These are phyloP conservation scores for Drusus annulatus DNA, from an alignment of 1,140 invertebrate genomes.

Conservation along the genomic window DNA sequence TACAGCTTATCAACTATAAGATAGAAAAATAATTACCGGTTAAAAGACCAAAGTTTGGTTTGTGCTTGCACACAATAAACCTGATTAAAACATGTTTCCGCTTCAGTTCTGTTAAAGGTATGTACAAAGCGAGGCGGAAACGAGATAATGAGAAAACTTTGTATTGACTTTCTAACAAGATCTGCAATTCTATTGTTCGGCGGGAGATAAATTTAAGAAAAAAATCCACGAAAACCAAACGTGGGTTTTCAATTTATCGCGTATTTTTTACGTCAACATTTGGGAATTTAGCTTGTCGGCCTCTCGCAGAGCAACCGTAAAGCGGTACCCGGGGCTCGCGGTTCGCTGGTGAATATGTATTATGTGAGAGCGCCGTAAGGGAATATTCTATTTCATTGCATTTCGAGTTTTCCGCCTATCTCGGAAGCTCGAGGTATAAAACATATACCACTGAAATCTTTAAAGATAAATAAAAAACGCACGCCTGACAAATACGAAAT, in stretches of 20 bases:
- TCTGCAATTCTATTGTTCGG: conserved; percentile 14
- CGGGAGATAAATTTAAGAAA: neutral
- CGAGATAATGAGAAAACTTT: conserved; percentile 13
- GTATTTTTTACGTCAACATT: conserved; percentile 25
- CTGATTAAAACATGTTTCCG: conserved; percentile 2
- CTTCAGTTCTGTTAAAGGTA: no score
- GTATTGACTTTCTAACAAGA: neutral
- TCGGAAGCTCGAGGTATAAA: neutral
- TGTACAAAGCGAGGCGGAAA: neutral
- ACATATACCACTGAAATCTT: neutral
- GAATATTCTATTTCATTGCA: conserved; percentile 17
- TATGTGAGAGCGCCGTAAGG: neutral
- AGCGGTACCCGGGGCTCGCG: no score
- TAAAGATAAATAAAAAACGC: conserved; percentile 8
- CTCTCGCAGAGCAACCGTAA: neutral
- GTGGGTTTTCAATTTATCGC: conserved; percentile 3
- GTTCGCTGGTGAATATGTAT: conserved; percentile 24
- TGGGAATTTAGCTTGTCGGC: neutral
- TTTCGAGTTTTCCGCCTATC: conserved; percentile 15
- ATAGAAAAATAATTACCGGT: neutral
- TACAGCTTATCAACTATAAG: no score
- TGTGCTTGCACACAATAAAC: neutral
- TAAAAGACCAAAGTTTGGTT: no score
- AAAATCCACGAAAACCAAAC: neutral
- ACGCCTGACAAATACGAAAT: neutral